Evolutionary conservation across 2,113 vertebrate genomes (phyloP).

Genomic region (Gadus macrocephalus): DNA sequence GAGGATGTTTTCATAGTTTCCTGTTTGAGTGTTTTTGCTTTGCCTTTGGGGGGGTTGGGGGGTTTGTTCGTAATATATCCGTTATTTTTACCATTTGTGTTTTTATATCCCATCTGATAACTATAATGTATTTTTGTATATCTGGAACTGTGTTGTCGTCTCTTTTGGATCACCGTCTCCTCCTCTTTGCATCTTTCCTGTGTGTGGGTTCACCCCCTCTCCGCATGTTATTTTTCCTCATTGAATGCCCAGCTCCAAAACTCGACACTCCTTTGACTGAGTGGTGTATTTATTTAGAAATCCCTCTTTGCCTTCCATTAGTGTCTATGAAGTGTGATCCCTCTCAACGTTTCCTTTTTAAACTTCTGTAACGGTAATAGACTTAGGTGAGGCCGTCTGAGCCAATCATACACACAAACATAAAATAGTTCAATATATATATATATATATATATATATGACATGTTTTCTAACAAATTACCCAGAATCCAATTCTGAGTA

Average conservation of each 20-base stretch:
- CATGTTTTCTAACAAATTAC: constrained; percentile 17
- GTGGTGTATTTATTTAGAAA: neutral
- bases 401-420: neutral
- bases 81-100: too few species aligned
- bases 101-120: too few species aligned
- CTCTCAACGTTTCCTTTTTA: neutral
- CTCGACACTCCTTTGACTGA: neutral
- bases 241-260: neutral
- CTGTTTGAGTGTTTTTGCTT: neutral
- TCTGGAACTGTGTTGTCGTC: neutral
- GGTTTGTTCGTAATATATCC: too few species aligned
- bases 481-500: constrained; percentile 25
- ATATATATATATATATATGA: neutral
- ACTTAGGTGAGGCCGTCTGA: neutral
- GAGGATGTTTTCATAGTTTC: neutral
- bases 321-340: neutral
- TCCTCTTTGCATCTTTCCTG: neutral
- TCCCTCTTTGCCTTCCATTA: neutral
- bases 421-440: neutral
- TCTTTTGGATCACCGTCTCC: neutral
- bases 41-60: neutral
- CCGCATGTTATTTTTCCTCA: neutral
- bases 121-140: constrained; percentile 1
- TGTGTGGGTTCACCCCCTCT: neutral
- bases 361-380: neutral